phyloP scores from a whole-genome alignment of 2,888 invertebrate species.

The Rotaria macrura region DNA sequence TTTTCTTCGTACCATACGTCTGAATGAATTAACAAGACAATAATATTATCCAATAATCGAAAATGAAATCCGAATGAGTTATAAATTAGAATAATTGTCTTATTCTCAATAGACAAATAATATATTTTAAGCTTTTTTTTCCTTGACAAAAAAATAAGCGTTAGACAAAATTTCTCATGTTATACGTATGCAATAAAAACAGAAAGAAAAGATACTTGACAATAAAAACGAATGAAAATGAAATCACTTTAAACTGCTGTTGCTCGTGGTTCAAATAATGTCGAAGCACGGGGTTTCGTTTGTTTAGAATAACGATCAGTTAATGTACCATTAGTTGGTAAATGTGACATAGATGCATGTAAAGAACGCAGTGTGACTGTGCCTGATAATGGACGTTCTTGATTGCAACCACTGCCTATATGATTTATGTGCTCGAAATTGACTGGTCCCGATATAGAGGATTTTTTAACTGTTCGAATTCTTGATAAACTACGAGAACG shows the following conservation, averaged over 20 bases:
- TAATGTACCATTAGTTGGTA: not conserved
- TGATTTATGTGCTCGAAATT: constrained; percentile 21
- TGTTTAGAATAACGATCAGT: not conserved
- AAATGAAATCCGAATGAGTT: not conserved
- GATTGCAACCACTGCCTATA: not conserved
- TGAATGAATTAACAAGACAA: not conserved
- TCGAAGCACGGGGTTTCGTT: not conserved
- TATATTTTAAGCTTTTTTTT: not conserved
- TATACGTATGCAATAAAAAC: not conserved
- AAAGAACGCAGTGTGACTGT: not conserved
- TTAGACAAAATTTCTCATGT: not conserved
- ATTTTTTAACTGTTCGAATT: constrained; percentile 1
- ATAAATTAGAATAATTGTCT: not conserved
- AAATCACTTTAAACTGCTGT: not conserved
- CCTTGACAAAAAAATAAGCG: not conserved
- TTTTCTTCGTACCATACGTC: not conserved
- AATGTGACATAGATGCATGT: constrained; percentile 12
- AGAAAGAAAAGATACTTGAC: not conserved
- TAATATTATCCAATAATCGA: not conserved
- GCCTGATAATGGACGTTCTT: not conserved
- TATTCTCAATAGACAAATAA: not conserved
- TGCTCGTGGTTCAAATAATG: not conserved
- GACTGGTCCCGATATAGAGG: not conserved
- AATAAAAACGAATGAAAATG: not conserved
- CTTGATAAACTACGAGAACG: constrained; percentile 19